Evolutionary conservation across 2,113 vertebrate species (phyloP), one percentile per base, ranked within the genome.

Genomic region (Lethenteron camtschaticum): DNA sequence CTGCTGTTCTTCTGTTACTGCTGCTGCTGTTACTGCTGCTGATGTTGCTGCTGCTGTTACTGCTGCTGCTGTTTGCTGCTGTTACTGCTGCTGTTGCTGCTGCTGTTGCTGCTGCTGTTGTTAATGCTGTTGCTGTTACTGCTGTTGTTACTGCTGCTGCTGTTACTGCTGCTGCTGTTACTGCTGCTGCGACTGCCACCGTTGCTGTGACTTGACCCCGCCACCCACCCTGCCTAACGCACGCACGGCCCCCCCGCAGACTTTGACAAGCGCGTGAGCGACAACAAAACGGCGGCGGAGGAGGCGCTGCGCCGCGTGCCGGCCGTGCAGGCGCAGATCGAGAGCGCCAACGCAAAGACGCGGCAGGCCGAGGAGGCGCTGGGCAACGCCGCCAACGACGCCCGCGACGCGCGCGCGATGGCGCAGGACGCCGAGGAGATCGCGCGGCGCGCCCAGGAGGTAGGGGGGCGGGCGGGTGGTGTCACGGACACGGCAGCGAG

Each of bases 211-310:
- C 41, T 13, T 58, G 56, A 58, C 69, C 69, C 57, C 41, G 56
- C 41, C 12, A 14, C 57, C 11, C 11, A 18, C 16, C 11, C 10
- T 58, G 24, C 56, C 56, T 20, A 70, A 8, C 24, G 60, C 12
- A 12, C 24, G 24, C 24, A 41, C 24, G 24, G 24, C 24, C 41
- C 41, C 73, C 13, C 12, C 69, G 69, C 74, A 99, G 94, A 96
- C 75, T 99, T 99, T 0, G 90, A 99, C 73, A 83, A 74, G 74
- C 78, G 92, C 0, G 94, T 99, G 69, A 95, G 95, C 0, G 92
- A 96, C 74, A 99, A 99, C 77, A 99, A 96, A 79, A 99, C 94
- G 0, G 92, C 94, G 0, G 94, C 94, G 0, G 90, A 96, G 74
- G 89, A 90, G 2, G 94, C 94, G 0, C 75, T 99, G 73, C 86